phyloP scores from a whole-genome alignment of 2,888 invertebrate species.

The Troglohyphantes excavatus region DNA sequence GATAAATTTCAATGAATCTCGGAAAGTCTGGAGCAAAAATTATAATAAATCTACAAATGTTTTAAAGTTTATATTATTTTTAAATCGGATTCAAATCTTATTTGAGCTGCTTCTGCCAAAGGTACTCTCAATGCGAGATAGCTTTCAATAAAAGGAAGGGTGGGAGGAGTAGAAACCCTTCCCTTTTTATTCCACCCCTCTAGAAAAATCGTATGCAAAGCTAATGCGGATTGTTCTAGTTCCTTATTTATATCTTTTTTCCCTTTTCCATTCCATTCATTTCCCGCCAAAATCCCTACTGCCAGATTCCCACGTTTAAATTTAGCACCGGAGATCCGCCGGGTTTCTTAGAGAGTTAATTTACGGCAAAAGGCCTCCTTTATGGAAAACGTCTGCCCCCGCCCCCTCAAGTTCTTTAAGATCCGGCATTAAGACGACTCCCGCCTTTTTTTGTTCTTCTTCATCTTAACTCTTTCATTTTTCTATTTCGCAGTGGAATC shows the following conservation, averaged over 20 bases:
- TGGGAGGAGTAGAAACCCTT: constrained; percentile 4
- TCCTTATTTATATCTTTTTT: constrained; percentile 53
- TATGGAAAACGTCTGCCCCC: constrained; percentile 21
- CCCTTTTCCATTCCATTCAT: constrained; percentile 23
- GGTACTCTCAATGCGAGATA: not conserved
- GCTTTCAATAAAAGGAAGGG: not conserved
- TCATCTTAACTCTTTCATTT: constrained; percentile 14
- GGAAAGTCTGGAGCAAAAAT: no score
- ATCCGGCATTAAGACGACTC: constrained; percentile 27
- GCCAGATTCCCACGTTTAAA: constrained; percentile 70
- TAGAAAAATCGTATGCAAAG: constrained; percentile 35
- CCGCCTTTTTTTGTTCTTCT: no score
- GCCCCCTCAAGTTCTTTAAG: constrained; percentile 14
- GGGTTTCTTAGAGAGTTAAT: constrained; percentile 60
- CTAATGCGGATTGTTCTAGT: constrained; percentile 31
- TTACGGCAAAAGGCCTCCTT: constrained; percentile 47
- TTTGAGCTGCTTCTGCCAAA: no score
- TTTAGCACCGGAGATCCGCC: constrained; percentile 48
- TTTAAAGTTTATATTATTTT: no score
- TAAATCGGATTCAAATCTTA: not conserved
- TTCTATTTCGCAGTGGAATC: not conserved
- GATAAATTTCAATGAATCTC: no score
- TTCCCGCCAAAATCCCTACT: constrained; percentile 48
- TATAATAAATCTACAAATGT: no score
- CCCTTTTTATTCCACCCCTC: not conserved